phyloP scores from a whole-genome alignment of 1,140 invertebrate species.

The fruit fly (Drosophila melanogaster) region DNA sequence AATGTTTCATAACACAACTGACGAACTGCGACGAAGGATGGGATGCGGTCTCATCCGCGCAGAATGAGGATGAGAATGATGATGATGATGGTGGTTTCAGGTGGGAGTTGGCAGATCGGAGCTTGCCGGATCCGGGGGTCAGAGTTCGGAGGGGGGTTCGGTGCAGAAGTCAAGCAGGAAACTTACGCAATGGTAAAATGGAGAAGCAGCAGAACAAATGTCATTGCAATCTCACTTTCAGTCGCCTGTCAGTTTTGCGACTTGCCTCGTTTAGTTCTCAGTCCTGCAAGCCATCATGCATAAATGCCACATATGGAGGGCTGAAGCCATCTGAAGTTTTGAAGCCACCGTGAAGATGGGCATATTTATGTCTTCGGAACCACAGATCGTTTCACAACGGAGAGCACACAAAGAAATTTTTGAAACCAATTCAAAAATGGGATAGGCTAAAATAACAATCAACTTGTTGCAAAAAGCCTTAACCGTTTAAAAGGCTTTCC shows the following conservation, averaged over 20 bases:
- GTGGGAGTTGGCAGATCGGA: not conserved
- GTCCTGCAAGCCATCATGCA: constrained; percentile 4
- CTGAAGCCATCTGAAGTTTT: too few relatives aligned
- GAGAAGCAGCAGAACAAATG: constrained; percentile 31
- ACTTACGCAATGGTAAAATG: constrained; percentile 5
- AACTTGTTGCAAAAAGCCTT: too few relatives aligned
- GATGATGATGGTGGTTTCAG: not conserved
- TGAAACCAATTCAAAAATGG: too few relatives aligned
- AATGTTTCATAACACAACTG: constrained; percentile 75
- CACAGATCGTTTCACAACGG: not conserved
- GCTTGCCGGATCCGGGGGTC: not conserved
- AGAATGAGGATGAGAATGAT: too few relatives aligned
- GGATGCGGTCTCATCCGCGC: too few relatives aligned
- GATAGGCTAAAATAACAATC: too few relatives aligned
- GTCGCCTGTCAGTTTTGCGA: constrained; percentile 23
- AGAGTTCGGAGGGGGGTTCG: not conserved
- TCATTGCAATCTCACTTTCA: constrained; percentile 60
- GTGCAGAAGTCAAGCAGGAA: constrained; percentile 40
- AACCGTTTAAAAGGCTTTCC: too few relatives aligned
- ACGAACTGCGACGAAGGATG: constrained; percentile 2
- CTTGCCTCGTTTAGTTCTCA: constrained; percentile 9
- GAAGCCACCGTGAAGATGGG: not conserved
- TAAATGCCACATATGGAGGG: not conserved
- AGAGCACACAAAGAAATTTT: too few relatives aligned
- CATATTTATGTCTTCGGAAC: not conserved